Evolutionary conservation across 2,888 invertebrate genomes (phyloP).

Genomic region (Agrotis segetum): DNA sequence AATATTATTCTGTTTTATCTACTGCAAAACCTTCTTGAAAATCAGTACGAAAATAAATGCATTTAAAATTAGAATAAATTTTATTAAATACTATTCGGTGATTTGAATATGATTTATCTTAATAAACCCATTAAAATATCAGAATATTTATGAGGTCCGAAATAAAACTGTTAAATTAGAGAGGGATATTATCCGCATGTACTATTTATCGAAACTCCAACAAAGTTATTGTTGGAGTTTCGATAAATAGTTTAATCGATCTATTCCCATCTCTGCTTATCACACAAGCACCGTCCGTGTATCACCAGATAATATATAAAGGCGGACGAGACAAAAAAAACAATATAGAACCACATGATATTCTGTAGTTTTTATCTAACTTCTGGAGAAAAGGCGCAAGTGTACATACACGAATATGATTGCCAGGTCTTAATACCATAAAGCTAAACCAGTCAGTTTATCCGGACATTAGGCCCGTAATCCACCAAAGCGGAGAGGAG

Average conservation of each 20-base stretch:
- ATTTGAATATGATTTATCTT: too few species aligned
- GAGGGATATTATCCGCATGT: neutral
- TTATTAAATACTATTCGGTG: too few species aligned
- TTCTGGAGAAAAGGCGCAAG: neutral
- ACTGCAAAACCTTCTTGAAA: conserved; percentile 62
- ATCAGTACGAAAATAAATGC: conserved; percentile 51
- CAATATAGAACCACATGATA: too few species aligned
- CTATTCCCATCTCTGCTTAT: neutral
- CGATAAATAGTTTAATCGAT: neutral
- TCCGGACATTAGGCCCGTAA: too few species aligned
- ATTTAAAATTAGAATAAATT: conserved; percentile 1
- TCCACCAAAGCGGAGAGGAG: too few species aligned
- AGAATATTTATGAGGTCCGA: neutral
- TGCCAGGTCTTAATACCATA: too few species aligned
- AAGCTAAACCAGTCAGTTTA: too few species aligned
- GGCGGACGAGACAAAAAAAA: neutral
- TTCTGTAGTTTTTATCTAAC: neutral
- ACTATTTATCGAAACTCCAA: too few species aligned
- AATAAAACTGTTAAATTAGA: neutral
- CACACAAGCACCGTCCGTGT: neutral
- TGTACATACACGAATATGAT: neutral
- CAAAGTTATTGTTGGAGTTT: neutral
- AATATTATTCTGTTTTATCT: too few species aligned
- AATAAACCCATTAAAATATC: neutral
- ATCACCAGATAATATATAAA: neutral